Evolutionary conservation across 92 coral and sea anemone species (phyloP), one percentile per base, ranked within the genome.

Genomic region (Hydrozoanthus gracilis): DNA sequence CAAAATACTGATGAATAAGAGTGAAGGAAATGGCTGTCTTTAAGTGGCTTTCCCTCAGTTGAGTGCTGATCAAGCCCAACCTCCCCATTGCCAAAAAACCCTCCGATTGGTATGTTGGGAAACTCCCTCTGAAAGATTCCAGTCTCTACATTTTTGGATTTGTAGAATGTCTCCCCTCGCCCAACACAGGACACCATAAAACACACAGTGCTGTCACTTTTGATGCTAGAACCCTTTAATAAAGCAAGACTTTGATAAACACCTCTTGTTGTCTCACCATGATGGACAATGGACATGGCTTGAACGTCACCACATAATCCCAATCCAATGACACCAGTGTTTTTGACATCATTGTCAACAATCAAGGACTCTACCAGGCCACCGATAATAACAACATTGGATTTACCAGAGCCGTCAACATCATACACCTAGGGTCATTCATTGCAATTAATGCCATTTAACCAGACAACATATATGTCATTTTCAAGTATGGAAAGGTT

Each of bases 71-170:
- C 93, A 78, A 92, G 73, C 4, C 99, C 99, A 69, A 97, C 91
- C 82, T 97, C 99, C 65, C 99, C 99, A 89, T 92, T 93, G 14
- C 98, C 97, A 79, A 92, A 92, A 67, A 97, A 95, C 4, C 99
- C 99, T 13, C 94, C 91, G 35, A 95, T 82, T 65, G 93, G 96
- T 52, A 97, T 72, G 54, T 78, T 88, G 72, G 98, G 98, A 86
- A 97, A 97, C 61, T 88, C 96, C 78, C 93, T 95, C 86, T 88
- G 92, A 76, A 97, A 95, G 77, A 90, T 88, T 56, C 90, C 90
- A 78, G 95, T 91, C 77, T 92, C 98, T 0, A 92, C 95, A 87
- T 95, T 92, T 87, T 88, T 94, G 51, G 96, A 90, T 66, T 72
- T 45, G 92, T 92, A 94, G 80, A 91, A 90, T 46, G 83, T 89